Base-by-base conservation (phyloP, 2,888 invertebrate species). In the Clusia tigrina region DNA sequence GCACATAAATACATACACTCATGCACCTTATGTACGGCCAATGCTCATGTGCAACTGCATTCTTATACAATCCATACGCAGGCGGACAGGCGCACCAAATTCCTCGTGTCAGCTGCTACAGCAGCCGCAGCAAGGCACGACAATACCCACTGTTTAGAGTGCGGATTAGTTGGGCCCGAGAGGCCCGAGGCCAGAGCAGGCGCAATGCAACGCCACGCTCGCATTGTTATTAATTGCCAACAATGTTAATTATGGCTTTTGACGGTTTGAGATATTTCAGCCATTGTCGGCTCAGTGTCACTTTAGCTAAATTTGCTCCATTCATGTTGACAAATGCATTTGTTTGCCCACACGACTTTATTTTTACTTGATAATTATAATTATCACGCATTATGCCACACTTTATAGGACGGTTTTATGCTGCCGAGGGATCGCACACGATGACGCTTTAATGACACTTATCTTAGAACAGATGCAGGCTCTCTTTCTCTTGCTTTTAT, bases 141-240 rank as follows among this genome's bases (percentile, higher is more conserved):
- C 32, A 12, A 32, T 32, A 9, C 12, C 12, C 32, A 32, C 32
- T n/a, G n/a, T n/a, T n/a, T n/a, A n/a, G n/a, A n/a, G n/a, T n/a
- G n/a, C n/a, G n/a, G n/a, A n/a, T n/a, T n/a, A n/a, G n/a, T n/a
- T n/a, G n/a, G n/a, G n/a, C n/a, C n/a, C n/a, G n/a, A 68, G 32
- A 58, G 53, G 6, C 6, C 32, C 6, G 12, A 6, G 42, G 12
- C 42, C n/a, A n/a, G 9, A 9, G 42, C n/a, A 15, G 9, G 22
- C 17, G 18, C 18, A 37, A 55, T 20, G 12, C 32, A 55, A 22
- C 18, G 5, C 38, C 12, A 54, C 20, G 20, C 32, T 22, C 22
- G 52, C 68, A 71, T 73, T 74, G 69, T 78, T 76, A 74, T 76
- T 74, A 74, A 69, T 78, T 76, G 74, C 71, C 78, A 77, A 76